Evolutionary conservation across 1,140 invertebrate genomes (phyloP).

Genomic region (Acromyrmex echinatior): DNA sequence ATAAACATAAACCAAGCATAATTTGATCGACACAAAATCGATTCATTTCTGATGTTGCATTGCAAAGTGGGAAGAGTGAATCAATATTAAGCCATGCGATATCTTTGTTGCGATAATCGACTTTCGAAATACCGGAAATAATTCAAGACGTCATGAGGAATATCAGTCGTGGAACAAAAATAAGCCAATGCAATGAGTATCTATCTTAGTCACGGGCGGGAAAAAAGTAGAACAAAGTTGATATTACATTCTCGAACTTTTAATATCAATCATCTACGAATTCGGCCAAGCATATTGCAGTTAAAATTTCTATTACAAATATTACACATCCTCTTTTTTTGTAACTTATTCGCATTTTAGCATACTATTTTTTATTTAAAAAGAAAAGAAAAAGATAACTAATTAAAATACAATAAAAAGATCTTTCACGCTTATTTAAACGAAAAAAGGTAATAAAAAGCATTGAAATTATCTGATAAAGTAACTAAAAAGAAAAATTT

Average conservation of each 20-base stretch:
- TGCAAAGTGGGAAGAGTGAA: not conserved
- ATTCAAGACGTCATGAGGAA: conserved; percentile 26
- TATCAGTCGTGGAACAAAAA: conserved; percentile 28
- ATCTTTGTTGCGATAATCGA: conserved; percentile 35
- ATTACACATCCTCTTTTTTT: not conserved
- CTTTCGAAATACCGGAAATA: conserved; percentile 48
- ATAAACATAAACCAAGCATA: not conserved
- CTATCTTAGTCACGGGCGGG: conserved; percentile 10
- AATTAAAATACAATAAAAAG: conserved; percentile 13
- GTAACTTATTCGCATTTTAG: conserved; percentile 7
- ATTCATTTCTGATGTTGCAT: conserved; percentile 4
- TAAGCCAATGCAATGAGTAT: conserved; percentile 24
- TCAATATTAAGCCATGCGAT: conserved; percentile 9
- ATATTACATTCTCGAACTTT: conserved; percentile 27
- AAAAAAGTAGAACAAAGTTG: conserved; percentile 28
- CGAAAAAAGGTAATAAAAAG: not conserved
- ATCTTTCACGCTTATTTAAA: conserved; percentile 25
- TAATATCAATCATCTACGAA: conserved; percentile 30
- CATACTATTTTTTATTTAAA: not conserved
- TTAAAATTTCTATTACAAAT: conserved; percentile 11
- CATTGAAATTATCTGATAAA: conserved; percentile 3
- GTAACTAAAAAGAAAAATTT: not conserved
- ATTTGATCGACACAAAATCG: not conserved
- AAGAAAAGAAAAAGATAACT: not conserved
- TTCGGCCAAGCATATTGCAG: conserved; percentile 5